Evolutionary conservation across 2,888 invertebrate genomes (phyloP).

Genomic region (Brenthis ino): DNA sequence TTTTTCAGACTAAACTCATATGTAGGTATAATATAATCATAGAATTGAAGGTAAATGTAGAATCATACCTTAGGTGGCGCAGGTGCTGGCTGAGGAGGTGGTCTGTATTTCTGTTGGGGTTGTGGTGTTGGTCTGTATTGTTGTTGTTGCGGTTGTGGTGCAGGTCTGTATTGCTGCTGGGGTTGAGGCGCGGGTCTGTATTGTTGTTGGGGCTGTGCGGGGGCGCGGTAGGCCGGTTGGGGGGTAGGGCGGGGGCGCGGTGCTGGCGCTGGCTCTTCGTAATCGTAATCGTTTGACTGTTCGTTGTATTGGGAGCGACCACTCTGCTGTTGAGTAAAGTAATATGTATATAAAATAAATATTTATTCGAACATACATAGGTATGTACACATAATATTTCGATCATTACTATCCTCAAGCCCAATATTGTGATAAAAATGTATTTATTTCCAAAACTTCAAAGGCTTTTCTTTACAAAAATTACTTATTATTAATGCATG

Average conservation of each 20-base stretch:
- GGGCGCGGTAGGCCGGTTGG: conserved; percentile 39
- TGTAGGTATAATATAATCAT: not conserved
- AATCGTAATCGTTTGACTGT: conserved; percentile 64
- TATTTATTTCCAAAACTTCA: too few species aligned
- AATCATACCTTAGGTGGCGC: conserved; percentile 63
- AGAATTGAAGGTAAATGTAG: not conserved
- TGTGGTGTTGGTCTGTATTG: conserved; percentile 44
- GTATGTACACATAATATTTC: too few species aligned
- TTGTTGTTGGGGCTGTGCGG: conserved; percentile 43
- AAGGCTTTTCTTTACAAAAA: too few species aligned
- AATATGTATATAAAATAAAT: not conserved
- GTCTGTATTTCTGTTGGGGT: conserved; percentile 46
- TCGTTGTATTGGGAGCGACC: conserved; percentile 61
- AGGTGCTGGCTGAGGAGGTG: conserved; percentile 54
- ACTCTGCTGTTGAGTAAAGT: conserved; percentile 44
- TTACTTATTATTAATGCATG: too few species aligned
- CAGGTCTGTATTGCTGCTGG: conserved; percentile 46
- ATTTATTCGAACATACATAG: too few species aligned
- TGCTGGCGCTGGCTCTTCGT: conserved; percentile 61
- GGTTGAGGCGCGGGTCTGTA: conserved; percentile 45
- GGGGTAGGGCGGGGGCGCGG: conserved; percentile 51
- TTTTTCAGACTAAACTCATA: too few species aligned
- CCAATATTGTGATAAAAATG: too few species aligned
- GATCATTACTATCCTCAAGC: too few species aligned
- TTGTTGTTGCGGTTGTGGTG: conserved; percentile 49